These are phyloP conservation scores for Goniozus legneri DNA, from an alignment of 1,140 invertebrate genomes.

Conservation along the genomic window DNA sequence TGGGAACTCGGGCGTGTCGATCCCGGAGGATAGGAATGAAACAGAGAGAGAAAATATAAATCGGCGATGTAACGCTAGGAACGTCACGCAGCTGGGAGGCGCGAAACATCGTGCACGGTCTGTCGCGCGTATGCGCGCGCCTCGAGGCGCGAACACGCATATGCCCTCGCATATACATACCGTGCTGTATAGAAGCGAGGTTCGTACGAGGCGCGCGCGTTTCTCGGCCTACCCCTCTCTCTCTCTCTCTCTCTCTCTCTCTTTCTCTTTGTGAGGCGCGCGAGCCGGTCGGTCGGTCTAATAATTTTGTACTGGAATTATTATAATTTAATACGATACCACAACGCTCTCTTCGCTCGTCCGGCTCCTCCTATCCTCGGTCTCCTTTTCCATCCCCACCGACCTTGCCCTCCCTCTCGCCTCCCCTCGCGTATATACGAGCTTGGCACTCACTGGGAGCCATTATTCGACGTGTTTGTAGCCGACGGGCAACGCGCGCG, in stretches of 20 bases:
- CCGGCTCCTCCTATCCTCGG: constrained; percentile 11
- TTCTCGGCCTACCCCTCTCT: constrained; percentile 1
- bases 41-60: too few species aligned
- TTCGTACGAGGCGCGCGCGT: too few species aligned
- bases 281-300: constrained; percentile 14
- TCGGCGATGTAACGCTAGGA: constrained; percentile 15
- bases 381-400: background rate
- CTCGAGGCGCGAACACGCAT: constrained; percentile 21
- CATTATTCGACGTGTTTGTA: constrained; percentile 41
- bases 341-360: constrained; percentile 19
- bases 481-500: constrained; percentile 30
- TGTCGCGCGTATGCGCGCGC: constrained; percentile 12
- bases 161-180: too few species aligned
- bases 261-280: background rate
- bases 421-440: too few species aligned
- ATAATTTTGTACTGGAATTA: constrained; percentile 37
- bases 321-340: constrained; percentile 45
- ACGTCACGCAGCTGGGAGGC: constrained; percentile 22
- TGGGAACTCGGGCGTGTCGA: too few species aligned
- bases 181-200: too few species aligned
- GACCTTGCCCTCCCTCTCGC: constrained; percentile 6
- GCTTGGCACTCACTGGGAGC: too few species aligned
- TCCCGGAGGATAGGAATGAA: too few species aligned
- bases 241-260: background rate
- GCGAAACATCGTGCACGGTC: constrained; percentile 12